A percentile compares a stretch with the other conserved stretches of the same genome.
Conservation (phyloP, 2,888 invertebrate species). For the Leptinotarsa tumamoca region DNA sequence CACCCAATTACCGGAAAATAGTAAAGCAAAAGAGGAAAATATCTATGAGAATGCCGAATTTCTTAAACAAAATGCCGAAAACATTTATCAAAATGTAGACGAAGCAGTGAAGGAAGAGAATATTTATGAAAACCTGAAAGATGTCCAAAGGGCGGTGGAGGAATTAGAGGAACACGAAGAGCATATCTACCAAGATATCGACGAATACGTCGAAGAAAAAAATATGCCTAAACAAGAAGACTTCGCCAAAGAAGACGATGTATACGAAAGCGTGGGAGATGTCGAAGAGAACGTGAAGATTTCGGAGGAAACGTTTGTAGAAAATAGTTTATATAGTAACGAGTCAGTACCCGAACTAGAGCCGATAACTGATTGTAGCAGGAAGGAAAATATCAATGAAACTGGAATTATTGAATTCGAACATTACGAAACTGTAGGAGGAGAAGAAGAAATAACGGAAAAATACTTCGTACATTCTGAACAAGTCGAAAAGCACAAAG, state of each 20-base stretch:
- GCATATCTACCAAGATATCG: conserved; percentile 55
- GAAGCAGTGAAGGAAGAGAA: conserved; percentile 41
- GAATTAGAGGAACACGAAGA: conserved; percentile 44
- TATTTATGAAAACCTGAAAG: conserved; percentile 53
- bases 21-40: conserved; percentile 45
- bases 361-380: conserved; percentile 30
- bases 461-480: background rate
- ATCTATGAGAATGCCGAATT: conserved; percentile 55
- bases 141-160: conserved; percentile 29
- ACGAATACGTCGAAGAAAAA: conserved; percentile 43
- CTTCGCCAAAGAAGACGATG: conserved; percentile 32
- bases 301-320: conserved; percentile 39
- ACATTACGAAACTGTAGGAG: conserved; percentile 22
- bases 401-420: conserved; percentile 28
- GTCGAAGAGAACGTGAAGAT: conserved; percentile 38
- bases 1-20: conserved; percentile 34
- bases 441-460: conserved; percentile 23
- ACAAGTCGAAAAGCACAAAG: conserved; percentile 19
- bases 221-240: conserved; percentile 46
- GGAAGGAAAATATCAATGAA: conserved; percentile 23
- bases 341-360: conserved; percentile 17
- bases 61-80: conserved; percentile 47
- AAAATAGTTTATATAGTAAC: conserved; percentile 37
- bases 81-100: conserved; percentile 54
- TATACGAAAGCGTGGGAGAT: conserved; percentile 44